Percentiles rank a stretch among this genome's conserved stretches.
phyloP scores from a whole-genome alignment of 2,113 vertebrate genomes.

The Lampris megalopsis region DNA sequence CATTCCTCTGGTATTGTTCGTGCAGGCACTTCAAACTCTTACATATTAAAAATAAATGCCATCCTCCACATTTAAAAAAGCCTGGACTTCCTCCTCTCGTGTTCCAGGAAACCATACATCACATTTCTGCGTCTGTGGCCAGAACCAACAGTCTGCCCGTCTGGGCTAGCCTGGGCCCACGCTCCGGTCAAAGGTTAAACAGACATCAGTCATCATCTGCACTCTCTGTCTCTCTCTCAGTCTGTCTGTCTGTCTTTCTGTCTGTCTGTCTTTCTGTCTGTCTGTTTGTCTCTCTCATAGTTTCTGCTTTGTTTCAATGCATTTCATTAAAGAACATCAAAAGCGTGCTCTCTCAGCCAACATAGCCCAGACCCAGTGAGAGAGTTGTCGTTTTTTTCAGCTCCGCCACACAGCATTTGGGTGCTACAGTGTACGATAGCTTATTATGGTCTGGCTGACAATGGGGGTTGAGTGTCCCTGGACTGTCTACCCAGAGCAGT shows the following conservation, averaged over 20 bases:
- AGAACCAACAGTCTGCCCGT: slow-evolving; percentile 66
- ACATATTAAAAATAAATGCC: slow-evolving; percentile 57
- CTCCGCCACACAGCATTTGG: background rate
- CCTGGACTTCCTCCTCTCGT: slow-evolving; percentile 55
- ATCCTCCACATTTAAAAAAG: slow-evolving; percentile 57
- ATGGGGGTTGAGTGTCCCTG: background rate
- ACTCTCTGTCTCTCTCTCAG: background rate
- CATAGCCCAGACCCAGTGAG: background rate
- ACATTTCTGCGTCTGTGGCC: slow-evolving; percentile 46
- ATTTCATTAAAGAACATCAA: too few relatives aligned
- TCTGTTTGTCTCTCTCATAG: background rate
- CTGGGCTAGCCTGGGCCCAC: slow-evolving; percentile 52
- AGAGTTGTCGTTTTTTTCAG: slow-evolving; percentile 11
- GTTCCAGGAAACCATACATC: slow-evolving; percentile 68
- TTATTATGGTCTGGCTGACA: background rate
- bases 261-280: background rate
- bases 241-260: background rate
- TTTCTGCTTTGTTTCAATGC: background rate
- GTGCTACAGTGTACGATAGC: background rate
- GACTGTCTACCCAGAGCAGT: background rate
- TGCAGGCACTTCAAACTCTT: slow-evolving; percentile 42
- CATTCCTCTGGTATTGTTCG: slow-evolving; percentile 26
- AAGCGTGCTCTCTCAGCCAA: background rate
- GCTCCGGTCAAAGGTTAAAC: slow-evolving; percentile 62
- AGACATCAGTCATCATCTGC: slow-evolving; percentile 31